These are phyloP conservation scores for Cynopterus brachyotis DNA, from an alignment of 2,113 vertebrate species.

Conservation along the genomic window DNA sequence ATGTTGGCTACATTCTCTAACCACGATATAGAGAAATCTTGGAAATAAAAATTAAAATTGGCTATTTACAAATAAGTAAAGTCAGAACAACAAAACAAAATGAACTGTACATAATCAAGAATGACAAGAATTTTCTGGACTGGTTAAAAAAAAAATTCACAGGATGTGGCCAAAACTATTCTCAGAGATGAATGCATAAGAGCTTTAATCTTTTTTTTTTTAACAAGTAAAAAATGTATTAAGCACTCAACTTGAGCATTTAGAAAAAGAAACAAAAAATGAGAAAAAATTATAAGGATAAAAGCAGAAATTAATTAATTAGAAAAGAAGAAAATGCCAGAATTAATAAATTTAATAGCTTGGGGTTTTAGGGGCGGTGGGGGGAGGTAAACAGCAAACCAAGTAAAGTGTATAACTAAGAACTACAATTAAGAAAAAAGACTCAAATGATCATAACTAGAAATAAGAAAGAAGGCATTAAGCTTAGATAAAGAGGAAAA, in stretches of 20 bases:
- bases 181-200: background rate
- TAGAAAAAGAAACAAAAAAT: background rate
- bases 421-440: background rate
- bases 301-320: background rate
- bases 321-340: background rate
- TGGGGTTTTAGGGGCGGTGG: background rate
- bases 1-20: background rate
- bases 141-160: background rate
- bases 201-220: background rate
- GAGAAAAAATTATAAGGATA: background rate
- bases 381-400: too few species aligned
- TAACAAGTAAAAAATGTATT: background rate
- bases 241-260: background rate
- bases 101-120: background rate
- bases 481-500: background rate
- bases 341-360: background rate
- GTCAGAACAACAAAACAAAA: background rate
- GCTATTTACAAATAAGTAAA: constrained; percentile 7
- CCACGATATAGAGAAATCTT: background rate
- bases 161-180: background rate
- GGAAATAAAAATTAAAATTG: background rate
- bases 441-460: background rate
- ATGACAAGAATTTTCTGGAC: background rate
- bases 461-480: background rate
- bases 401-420: background rate